Evolutionary conservation across 2,888 invertebrate species (phyloP).

Genomic region (Callimorpha dominula): DNA sequence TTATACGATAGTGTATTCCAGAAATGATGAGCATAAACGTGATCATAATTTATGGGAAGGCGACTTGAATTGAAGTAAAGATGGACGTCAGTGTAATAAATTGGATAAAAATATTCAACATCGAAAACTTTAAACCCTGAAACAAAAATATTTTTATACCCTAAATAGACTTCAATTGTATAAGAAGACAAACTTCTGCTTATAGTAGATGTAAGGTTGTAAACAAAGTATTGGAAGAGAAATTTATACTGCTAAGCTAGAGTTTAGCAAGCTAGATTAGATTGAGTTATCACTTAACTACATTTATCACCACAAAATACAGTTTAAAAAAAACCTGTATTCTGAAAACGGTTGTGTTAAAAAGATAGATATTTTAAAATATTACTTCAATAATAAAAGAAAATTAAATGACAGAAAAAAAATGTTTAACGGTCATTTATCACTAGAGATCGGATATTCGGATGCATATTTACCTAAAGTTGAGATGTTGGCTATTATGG

Average conservation of each 20-base stretch:
- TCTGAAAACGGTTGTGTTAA: background rate
- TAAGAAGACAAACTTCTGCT: background rate
- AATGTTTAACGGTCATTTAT: too few species aligned
- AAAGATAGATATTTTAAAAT: background rate
- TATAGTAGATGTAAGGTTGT: too few species aligned
- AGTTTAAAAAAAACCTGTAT: too few species aligned
- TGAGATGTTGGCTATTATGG: too few species aligned
- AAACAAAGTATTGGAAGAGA: too few species aligned
- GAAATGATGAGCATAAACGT: slow-evolving; percentile 4
- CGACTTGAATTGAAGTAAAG: slow-evolving; percentile 3
- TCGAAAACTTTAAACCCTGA: slow-evolving; percentile 7
- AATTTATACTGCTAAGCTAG: background rate
- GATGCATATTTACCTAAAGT: too few species aligned
- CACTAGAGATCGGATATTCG: too few species aligned
- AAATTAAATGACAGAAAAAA: background rate
- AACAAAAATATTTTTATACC: background rate
- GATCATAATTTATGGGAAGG: background rate
- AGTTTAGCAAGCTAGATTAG: background rate
- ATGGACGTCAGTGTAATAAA: slow-evolving; percentile 1
- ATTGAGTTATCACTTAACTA: background rate
- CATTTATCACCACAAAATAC: background rate
- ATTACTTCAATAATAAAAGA: background rate
- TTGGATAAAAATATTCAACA: background rate
- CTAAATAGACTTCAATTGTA: background rate
- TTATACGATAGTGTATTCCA: background rate